phyloP scores from a whole-genome alignment of 2,888 invertebrate species.

The Eupithecia dodoneata region DNA sequence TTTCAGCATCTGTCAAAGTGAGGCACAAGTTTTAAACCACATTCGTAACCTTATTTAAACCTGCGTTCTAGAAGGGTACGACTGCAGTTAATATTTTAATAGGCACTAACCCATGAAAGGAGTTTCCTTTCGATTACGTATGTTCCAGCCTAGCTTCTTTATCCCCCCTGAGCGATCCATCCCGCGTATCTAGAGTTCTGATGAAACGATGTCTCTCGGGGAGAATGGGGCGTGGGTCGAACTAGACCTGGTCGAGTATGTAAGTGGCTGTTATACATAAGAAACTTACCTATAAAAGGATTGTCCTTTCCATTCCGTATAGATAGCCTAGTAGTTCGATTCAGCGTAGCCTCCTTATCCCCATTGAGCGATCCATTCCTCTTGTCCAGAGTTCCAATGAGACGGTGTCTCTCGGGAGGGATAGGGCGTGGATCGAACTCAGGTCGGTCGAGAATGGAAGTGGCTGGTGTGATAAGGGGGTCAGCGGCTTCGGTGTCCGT shows the following conservation, averaged over 20 bases:
- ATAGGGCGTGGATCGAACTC: conserved; percentile 69
- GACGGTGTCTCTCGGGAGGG: conserved; percentile 75
- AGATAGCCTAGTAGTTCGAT: conserved; percentile 69
- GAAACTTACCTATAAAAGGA: conserved; percentile 70
- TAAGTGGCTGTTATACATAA: conserved; percentile 76
- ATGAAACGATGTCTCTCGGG: conserved; percentile 76
- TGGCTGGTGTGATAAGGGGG: conserved; percentile 83
- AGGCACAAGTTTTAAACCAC: not conserved
- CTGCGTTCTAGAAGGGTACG: not conserved
- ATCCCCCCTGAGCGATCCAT: conserved; percentile 75
- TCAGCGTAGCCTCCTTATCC: conserved; percentile 76
- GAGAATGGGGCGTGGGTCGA: conserved; percentile 69
- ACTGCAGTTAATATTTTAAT: not conserved
- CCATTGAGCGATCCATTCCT: conserved; percentile 76
- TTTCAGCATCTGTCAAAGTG: not conserved
- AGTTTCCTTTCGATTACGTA: conserved; percentile 80
- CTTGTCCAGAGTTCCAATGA: conserved; percentile 76
- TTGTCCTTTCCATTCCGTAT: conserved; percentile 80
- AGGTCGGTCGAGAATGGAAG: conserved; percentile 69
- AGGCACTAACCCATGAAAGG: conserved; percentile 69
- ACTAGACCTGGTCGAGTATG: conserved; percentile 66
- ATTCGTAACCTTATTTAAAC: not conserved
- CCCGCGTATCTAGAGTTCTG: conserved; percentile 75
- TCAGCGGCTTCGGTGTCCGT: conserved; percentile 79
- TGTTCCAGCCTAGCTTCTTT: conserved; percentile 76